Evolutionary conservation across 2,113 vertebrate species (phyloP).

Genomic region (Cavia aperea): DNA sequence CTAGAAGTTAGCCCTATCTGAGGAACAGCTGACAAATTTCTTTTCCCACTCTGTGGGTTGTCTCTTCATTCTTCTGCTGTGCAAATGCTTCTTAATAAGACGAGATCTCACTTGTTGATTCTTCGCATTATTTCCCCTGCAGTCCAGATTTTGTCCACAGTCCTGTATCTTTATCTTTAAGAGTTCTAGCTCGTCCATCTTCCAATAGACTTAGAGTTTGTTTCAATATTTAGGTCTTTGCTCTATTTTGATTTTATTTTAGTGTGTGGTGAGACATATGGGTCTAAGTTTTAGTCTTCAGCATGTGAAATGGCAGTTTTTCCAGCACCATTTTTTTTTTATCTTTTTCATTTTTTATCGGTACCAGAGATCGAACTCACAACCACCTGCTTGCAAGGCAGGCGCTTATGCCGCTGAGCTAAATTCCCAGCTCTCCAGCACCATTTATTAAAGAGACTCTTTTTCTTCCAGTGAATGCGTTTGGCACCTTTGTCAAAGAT

Average conservation of each 20-base stretch:
- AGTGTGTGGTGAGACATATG: background rate
- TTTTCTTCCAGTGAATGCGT: background rate
- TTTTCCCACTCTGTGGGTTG: background rate
- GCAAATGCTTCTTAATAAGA: background rate
- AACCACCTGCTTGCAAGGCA: no score
- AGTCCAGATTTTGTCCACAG: background rate
- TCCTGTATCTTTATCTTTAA: background rate
- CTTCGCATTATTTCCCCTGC: background rate
- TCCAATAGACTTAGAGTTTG: background rate
- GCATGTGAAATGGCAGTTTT: background rate
- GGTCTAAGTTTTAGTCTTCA: background rate
- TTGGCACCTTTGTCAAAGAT: background rate
- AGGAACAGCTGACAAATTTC: background rate
- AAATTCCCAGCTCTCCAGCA: background rate
- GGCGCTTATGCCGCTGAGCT: no score
- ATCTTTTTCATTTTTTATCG: no score
- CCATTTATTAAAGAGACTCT: background rate
- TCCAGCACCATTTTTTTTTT: background rate
- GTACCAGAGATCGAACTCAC: no score
- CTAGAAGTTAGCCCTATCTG: background rate
- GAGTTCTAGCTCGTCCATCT: background rate
- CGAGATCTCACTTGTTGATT: background rate
- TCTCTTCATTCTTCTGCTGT: background rate
- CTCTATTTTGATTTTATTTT: background rate
- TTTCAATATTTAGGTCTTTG: background rate